Base-by-base conservation (phyloP, 2,888 invertebrate genomes). In the Hecatera dysodea region DNA sequence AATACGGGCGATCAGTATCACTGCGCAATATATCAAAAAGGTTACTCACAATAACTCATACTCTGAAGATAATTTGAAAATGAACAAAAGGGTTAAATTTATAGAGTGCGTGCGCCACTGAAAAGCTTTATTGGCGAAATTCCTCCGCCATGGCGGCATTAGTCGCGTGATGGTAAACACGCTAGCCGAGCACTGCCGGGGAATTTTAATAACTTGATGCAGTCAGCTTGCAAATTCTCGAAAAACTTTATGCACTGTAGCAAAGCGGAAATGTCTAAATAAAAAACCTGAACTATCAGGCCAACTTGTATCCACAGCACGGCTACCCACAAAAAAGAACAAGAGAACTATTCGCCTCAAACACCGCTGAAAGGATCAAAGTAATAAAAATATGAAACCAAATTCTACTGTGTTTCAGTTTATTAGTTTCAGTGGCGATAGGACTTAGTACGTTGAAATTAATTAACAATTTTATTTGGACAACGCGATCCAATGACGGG, bases 1-100 rank as follows among this genome's bases (percentile, higher is more conserved):
- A 63, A 68, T 24, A 61, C 52, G 78, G 46, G 48, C 50, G 71
- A 75, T 82, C 59, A 29, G 48, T 76, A 84, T 69, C 75, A 73
- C n/a, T 42, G 29, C 42, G 46, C 67, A 52, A 69, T 79, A 71
- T 79, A 82, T 82, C 82, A 82, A 64, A 67, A 57, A 61, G 60
- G 75, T 72, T 75, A 33, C 75, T 78, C 78, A 70, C 69, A 64
- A 59, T 69, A 82, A 72, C 75, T 82, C 82, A 84, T 84, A 73
- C 65, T 76, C 53, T 52, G 53, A 66, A 84, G 82, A 82, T 82
- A 82, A 82, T 82, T 82, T 84, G 82, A 82, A 78, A 82, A 79
- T 71, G 75, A 82, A 82, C 82, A 82, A 84, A 84, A 82, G 82
- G 84, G 75, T 82, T 71, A 73, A 76, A 82, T 82, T 84, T 82